Evolutionary conservation across 2,888 invertebrate genomes (phyloP).

Genomic region (Phanerotoma sp.): DNA sequence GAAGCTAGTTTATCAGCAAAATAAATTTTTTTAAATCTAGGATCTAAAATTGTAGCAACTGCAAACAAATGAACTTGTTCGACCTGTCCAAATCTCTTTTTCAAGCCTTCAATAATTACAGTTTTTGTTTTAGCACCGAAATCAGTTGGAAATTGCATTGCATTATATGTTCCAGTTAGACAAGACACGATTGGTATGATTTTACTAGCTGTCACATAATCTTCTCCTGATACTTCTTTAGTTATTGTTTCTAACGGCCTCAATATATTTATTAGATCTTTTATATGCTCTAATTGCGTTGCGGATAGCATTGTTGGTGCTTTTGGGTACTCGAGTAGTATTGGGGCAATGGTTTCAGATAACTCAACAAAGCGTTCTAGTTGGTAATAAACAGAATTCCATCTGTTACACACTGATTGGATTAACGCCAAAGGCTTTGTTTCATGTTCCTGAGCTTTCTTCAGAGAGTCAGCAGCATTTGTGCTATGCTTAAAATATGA

Average conservation of each 20-base stretch:
- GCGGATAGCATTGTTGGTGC: constrained; percentile 30
- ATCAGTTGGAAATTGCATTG: background rate
- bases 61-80: constrained; percentile 8
- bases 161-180: constrained; percentile 6
- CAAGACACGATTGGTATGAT: constrained; percentile 17
- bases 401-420: constrained; percentile 31
- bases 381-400: constrained; percentile 35
- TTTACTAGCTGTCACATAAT: constrained; percentile 22
- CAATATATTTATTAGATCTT: constrained; percentile 24
- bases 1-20: background rate
- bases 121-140: constrained; percentile 8
- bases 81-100: constrained; percentile 3
- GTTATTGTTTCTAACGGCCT: constrained; percentile 25
- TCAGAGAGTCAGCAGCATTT: constrained; percentile 23
- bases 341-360: constrained; percentile 16
- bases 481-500: constrained; percentile 29
- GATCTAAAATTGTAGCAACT: constrained; percentile 16
- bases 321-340: constrained; percentile 27
- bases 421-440: constrained; percentile 15
- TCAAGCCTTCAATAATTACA: background rate
- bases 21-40: constrained; percentile 16
- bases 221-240: constrained; percentile 17
- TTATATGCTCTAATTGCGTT: constrained; percentile 20
- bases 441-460: background rate
- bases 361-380: constrained; percentile 26